Evolutionary conservation across 2,797 vertebrate genomes (phyloP).

Genomic region (Staurois parvus): DNA sequence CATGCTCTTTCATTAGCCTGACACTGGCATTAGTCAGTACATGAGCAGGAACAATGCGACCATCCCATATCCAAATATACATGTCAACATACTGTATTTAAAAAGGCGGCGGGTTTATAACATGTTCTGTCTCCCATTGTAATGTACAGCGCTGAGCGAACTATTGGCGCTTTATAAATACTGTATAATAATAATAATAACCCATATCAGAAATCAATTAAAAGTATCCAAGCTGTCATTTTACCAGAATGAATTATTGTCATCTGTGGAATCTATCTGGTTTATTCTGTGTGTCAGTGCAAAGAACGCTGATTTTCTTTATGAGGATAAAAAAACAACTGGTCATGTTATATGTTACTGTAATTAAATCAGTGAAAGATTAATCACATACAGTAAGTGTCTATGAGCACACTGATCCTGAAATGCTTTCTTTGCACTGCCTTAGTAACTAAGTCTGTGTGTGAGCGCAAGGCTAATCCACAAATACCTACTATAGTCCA

Average conservation of each 20-base stretch:
- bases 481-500: too few species aligned
- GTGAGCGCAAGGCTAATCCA: too few species aligned
- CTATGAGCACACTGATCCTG: too few species aligned
- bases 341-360: not conserved
- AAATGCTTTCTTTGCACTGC: too few species aligned
- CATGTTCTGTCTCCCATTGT: too few species aligned
- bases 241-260: not conserved
- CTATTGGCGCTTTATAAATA: too few species aligned
- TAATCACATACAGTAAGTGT: too few species aligned
- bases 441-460: too few species aligned
- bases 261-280: not conserved
- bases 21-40: not conserved
- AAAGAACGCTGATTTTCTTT: not conserved
- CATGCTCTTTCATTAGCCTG: constrained; percentile 31
- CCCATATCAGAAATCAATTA: constrained; percentile 5
- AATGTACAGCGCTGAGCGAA: too few species aligned
- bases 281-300: not conserved
- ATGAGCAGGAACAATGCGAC: constrained; percentile 11
- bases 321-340: not conserved
- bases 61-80: not conserved
- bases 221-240: not conserved
- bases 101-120: constrained; percentile 33
- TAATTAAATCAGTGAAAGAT: not conserved
- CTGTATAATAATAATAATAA: too few species aligned
- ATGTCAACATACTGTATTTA: constrained; percentile 1